Evolutionary conservation across 2,888 invertebrate genomes (phyloP).

Genomic region (Alitta virens): DNA sequence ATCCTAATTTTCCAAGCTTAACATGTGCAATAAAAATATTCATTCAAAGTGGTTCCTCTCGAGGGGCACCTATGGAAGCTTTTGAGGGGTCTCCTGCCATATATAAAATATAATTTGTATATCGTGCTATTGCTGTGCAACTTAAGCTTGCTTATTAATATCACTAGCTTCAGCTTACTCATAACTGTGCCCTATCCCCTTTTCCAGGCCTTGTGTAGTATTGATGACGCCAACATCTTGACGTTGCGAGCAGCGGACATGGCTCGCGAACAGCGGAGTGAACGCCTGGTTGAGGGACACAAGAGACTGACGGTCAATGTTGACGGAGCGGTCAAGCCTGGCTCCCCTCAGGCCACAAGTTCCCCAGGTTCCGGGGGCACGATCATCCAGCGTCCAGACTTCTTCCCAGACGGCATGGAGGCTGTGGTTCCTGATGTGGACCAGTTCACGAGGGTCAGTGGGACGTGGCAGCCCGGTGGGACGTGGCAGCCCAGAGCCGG

Average conservation of each 20-base stretch:
- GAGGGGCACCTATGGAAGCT: no score
- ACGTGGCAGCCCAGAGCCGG: no score
- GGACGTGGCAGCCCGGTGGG: not conserved
- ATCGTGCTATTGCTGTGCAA: no score
- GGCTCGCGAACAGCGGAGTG: constrained; percentile 38
- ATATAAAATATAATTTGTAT: no score
- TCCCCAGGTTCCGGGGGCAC: constrained; percentile 9
- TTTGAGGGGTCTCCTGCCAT: no score
- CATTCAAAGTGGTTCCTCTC: no score
- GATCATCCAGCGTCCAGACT: not conserved
- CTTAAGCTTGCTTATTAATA: no score
- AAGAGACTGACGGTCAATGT: not conserved
- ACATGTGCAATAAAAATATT: no score
- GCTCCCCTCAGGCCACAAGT: constrained; percentile 8
- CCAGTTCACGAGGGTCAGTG: constrained; percentile 51
- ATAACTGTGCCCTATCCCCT: not conserved
- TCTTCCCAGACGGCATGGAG: not conserved
- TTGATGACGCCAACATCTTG: constrained; percentile 33
- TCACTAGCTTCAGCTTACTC: no score
- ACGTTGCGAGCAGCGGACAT: constrained; percentile 40
- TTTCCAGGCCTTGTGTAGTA: constrained; percentile 2
- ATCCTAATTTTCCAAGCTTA: no score
- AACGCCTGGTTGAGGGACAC: constrained; percentile 16
- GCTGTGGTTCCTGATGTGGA: constrained; percentile 32
- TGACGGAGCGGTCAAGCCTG: not conserved